Evolutionary conservation across 2,113 vertebrate species (phyloP).

Genomic region (Tragulus kanchil): DNA sequence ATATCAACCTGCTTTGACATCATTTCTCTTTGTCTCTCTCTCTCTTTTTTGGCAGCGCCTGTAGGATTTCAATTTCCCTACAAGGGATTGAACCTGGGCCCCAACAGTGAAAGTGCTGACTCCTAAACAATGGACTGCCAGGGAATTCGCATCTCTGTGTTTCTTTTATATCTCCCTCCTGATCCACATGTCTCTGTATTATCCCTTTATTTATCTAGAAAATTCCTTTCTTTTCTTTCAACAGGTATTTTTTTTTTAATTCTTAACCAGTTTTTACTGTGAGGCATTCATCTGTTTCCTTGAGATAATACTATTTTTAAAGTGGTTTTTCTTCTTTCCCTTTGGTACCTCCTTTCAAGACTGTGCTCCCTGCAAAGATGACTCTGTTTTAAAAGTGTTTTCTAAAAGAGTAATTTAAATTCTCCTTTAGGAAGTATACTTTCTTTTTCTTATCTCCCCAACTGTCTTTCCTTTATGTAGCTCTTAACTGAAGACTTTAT

Average conservation of each 20-base stretch:
- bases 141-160: background rate
- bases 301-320: constrained; percentile 55
- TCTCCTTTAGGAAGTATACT: background rate
- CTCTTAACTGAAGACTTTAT: background rate
- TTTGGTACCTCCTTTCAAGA: background rate
- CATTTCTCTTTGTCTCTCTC: background rate
- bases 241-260: background rate
- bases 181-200: background rate
- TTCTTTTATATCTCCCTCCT: background rate
- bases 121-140: no score
- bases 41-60: no score
- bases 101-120: no score
- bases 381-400: background rate
- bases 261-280: background rate
- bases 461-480: background rate
- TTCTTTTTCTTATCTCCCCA: background rate
- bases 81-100: no score
- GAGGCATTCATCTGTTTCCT: background rate
- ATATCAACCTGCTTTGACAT: background rate
- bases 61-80: no score
- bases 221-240: background rate
- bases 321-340: background rate
- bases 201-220: constrained; percentile 9
- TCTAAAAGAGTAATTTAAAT: background rate
- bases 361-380: background rate